Conservation (phyloP, 2,113 vertebrate species). For the Leucosticte australis region DNA sequence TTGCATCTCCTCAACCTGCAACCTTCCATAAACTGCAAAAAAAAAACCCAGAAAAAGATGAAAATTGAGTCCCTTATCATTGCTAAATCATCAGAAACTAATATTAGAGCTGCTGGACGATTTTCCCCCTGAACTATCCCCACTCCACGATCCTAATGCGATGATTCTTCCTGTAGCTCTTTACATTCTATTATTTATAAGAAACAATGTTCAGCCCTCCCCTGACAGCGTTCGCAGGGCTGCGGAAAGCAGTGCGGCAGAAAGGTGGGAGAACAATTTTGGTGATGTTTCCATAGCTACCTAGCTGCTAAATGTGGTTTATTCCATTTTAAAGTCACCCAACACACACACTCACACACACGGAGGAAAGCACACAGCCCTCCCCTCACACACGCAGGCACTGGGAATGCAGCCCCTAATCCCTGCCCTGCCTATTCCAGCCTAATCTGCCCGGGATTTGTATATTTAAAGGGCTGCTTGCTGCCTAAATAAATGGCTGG, state of each 20-base stretch:
- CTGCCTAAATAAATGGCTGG: constrained; percentile 56
- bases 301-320: constrained; percentile 75
- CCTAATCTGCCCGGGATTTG: constrained; percentile 37
- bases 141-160: constrained; percentile 54
- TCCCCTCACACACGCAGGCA: not conserved
- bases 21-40: not conserved
- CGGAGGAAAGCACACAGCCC: not conserved
- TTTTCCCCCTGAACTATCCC: constrained; percentile 59
- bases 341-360: constrained; percentile 40
- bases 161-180: constrained; percentile 62
- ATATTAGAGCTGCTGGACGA: constrained; percentile 36
- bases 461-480: constrained; percentile 52
- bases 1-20: not conserved
- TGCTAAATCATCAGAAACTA: constrained; percentile 56
- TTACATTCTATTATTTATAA: constrained; percentile 80
- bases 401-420: constrained; percentile 15
- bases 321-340: constrained; percentile 76
- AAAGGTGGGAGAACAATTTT: constrained; percentile 78
- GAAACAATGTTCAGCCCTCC: constrained; percentile 73
- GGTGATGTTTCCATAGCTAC: constrained; percentile 84
- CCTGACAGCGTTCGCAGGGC: constrained; percentile 70
- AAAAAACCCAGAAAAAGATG: not conserved
- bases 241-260: constrained; percentile 67
- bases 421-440: constrained; percentile 55
- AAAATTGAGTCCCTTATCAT: constrained; percentile 3